Evolutionary conservation across 2,113 vertebrate genomes (phyloP), one percentile per base, ranked within the genome.

Genomic region (Typhlomys cinereus): DNA sequence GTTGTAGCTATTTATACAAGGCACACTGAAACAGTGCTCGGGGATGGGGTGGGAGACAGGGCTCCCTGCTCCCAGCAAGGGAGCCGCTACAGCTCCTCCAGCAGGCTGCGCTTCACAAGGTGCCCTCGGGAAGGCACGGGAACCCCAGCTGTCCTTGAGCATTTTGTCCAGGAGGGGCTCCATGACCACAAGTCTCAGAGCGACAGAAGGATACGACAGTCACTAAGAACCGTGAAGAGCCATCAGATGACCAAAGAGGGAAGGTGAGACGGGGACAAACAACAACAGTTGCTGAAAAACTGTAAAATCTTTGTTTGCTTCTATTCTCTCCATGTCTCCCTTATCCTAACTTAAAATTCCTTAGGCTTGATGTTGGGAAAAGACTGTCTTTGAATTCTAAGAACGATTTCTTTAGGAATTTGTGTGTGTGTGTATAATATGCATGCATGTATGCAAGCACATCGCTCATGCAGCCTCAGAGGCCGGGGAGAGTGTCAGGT

Each of bases 351-450:
- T 46, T 54, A 31, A 79, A 50, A 18, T 15, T 39, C 36, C 46
- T 67, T 29, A 87, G 23, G 44, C 39, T 25, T 79, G 50, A 64
- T 14, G 7, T 61, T 67, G 64, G 73, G 18, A 76, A 71, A 73
- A 67, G 71, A 86, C 70, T 39, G 27, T 2, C 66, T 34, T 59
- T 31, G 2, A 89, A 57, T 57, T 62, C 84, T 50, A 84, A 2
- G 15, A 93, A 57, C 23, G 85, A 89, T 46, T 88, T 91, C 29
- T 78, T 88, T 82, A 71, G 64, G 36, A 81, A 81, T 83, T n/a
- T n/a, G n/a, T n/a, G n/a, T n/a, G n/a, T n/a, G n/a, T n/a, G n/a
- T n/a, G n/a, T n/a, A n/a, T n/a, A n/a, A n/a, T n/a, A n/a, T n/a
- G n/a, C n/a, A n/a, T n/a, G n/a, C n/a, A n/a, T n/a, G n/a, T n/a